Base-by-base conservation (phyloP, 2,113 vertebrate species). In the Vicugna pacos region DNA sequence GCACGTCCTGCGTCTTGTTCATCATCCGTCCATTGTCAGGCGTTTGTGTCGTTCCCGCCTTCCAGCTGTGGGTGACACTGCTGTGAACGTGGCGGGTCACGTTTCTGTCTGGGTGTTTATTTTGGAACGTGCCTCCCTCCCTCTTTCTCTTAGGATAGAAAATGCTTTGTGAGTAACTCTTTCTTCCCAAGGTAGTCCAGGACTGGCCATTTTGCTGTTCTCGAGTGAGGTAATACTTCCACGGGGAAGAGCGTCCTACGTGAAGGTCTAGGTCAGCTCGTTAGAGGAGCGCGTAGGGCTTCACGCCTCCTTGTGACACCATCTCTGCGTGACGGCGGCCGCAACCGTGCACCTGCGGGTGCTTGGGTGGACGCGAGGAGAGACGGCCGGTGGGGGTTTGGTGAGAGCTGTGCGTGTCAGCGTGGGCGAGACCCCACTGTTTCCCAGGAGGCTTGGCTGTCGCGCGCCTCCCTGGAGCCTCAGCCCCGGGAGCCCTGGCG, bases 401-500 rank as follows among this genome's bases (percentile, higher is more conserved):
- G 38, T 67, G 82, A 79, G 86, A 79, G 60, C 60, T 35, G 54
- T 19, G 46, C 77, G 35, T 91, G 46, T 30, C 48, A 30, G 82
- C 86, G 17, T 0, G 80, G n/a, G 38, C 5, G 38, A 42, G 38
- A 5, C 38, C 38, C 38, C 89, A 84, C 32, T 79, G 69, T 97
- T 97, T 97, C 96, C 42, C 22, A 87, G 85, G 58, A 96, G 96
- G 65, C 52, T 97, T 87, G 77, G 81, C 67, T 88, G 38, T 42
- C 38, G 38, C 38, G 3, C 38, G 96, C 97, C 95, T 96, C 97
- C 79, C 75, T 17, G 2, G 58, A 82, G 64, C 73, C 32, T 60
- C 42, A 64, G 30, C 85, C 89, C 69, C 95, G 96, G 95, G 90
- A 96, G 92, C 94, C 65, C 54, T 16, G 17, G 67, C 28, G 28